These are phyloP conservation scores for Philereme vetulata DNA, from an alignment of 2,888 invertebrate genomes.

Conservation along the genomic window DNA sequence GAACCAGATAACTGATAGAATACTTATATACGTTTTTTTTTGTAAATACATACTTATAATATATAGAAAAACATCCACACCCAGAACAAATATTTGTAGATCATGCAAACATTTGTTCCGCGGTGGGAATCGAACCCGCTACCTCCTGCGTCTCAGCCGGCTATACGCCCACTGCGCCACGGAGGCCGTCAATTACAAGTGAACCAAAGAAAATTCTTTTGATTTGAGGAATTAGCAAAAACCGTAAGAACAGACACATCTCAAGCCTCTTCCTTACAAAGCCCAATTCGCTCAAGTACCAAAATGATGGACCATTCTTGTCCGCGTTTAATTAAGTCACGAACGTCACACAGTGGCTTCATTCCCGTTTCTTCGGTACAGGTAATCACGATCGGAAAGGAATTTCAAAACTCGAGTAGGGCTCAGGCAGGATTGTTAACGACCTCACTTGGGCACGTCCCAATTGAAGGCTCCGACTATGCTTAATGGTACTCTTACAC, in stretches of 20 bases:
- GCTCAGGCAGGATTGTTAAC: conserved; percentile 56
- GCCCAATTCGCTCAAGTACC: conserved; percentile 43
- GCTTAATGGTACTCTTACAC: conserved; percentile 4
- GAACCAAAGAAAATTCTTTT: conserved; percentile 23
- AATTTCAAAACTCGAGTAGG: conserved; percentile 68
- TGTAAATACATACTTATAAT: too few species aligned
- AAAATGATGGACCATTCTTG: conserved; percentile 57
- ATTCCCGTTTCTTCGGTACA: conserved; percentile 56
- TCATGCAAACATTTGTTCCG: too few species aligned
- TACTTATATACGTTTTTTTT: too few species aligned
- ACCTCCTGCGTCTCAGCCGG: too few species aligned
- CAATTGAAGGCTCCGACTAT: conserved; percentile 48
- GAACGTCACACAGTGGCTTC: conserved; percentile 56
- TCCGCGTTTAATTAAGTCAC: conserved; percentile 68
- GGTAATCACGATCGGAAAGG: conserved; percentile 68
- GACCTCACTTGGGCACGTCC: conserved; percentile 66
- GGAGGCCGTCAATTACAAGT: too few species aligned
- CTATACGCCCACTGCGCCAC: too few species aligned
- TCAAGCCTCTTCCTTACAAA: conserved; percentile 31
- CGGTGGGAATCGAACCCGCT: too few species aligned
- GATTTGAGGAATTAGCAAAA: conserved; percentile 15
- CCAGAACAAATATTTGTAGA: too few species aligned
- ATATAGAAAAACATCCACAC: too few species aligned
- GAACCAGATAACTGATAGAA: too few species aligned
- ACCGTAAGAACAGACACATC: conserved; percentile 21